These are phyloP conservation scores for Drosophila melanosoma DNA, from an alignment of 2,888 invertebrate genomes.

Conservation along the genomic window DNA sequence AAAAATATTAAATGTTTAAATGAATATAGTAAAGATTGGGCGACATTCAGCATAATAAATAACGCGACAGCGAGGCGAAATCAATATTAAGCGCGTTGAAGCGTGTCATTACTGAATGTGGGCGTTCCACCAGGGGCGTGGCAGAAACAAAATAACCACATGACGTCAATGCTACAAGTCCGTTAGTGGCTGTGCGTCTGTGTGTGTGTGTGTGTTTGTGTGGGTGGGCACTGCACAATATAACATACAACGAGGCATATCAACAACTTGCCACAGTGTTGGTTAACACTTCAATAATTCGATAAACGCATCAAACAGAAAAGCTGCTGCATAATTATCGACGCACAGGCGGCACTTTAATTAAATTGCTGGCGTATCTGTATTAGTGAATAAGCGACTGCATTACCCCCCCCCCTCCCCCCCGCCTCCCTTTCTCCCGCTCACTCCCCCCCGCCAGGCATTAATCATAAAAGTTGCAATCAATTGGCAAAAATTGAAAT, in stretches of 20 bases:
- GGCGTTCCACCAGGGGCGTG: slow-evolving; percentile 47
- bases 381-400: slow-evolving; percentile 38
- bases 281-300: slow-evolving; percentile 80
- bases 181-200: not conserved
- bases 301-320: slow-evolving; percentile 78
- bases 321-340: slow-evolving; percentile 78
- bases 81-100: slow-evolving; percentile 72
- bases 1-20: slow-evolving; percentile 42
- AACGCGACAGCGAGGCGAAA: slow-evolving; percentile 65
- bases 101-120: slow-evolving; percentile 66
- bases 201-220: slow-evolving; percentile 14
- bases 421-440: not conserved
- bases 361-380: slow-evolving; percentile 49
- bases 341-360: slow-evolving; percentile 55
- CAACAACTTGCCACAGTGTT: slow-evolving; percentile 73
- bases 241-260: slow-evolving; percentile 47
- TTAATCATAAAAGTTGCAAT: slow-evolving; percentile 74
- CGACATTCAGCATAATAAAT: slow-evolving; percentile 61
- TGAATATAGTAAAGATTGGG: slow-evolving; percentile 20
- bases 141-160: slow-evolving; percentile 47
- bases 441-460: slow-evolving; percentile 13
- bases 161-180: slow-evolving; percentile 54
- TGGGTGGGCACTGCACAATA: slow-evolving; percentile 24
- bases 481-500: slow-evolving; percentile 67
- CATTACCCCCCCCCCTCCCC: not conserved